Evolutionary conservation across 2,888 invertebrate genomes (phyloP).

Genomic region (Scaptomyza tumidula): DNA sequence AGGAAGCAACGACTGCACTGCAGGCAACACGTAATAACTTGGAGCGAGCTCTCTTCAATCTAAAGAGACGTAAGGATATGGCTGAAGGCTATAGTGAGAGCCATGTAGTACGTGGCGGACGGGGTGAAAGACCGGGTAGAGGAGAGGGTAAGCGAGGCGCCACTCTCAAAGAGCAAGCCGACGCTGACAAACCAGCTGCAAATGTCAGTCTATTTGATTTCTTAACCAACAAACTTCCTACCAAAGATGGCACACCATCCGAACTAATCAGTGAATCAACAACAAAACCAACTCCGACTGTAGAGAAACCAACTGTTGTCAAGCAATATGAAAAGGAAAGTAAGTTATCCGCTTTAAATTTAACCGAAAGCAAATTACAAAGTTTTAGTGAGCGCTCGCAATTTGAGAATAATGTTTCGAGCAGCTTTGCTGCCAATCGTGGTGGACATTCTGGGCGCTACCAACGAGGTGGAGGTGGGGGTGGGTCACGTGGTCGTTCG

Average conservation of each 20-base stretch:
- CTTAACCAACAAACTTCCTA: slow-evolving; percentile 90
- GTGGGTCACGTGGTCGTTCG: slow-evolving; percentile 48
- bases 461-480: slow-evolving; percentile 44
- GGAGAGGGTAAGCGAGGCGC: slow-evolving; percentile 75
- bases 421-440: slow-evolving; percentile 83
- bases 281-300: slow-evolving; percentile 36
- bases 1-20: slow-evolving; percentile 91
- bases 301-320: slow-evolving; percentile 34
- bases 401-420: slow-evolving; percentile 84
- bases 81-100: slow-evolving; percentile 68
- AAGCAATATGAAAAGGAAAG: slow-evolving; percentile 42
- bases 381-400: slow-evolving; percentile 61
- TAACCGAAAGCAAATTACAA: slow-evolving; percentile 40
- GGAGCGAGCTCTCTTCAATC: slow-evolving; percentile 88
- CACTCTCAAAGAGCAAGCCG: slow-evolving; percentile 86
- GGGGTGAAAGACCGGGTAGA: slow-evolving; percentile 48
- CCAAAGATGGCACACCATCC: slow-evolving; percentile 35
- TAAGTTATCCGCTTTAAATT: slow-evolving; percentile 16
- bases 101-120: slow-evolving; percentile 39
- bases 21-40: slow-evolving; percentile 90
- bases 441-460: slow-evolving; percentile 43
- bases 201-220: slow-evolving; percentile 93
- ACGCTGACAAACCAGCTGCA: slow-evolving; percentile 90
- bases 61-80: slow-evolving; percentile 87
- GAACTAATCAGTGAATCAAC: slow-evolving; percentile 13